These are phyloP conservation scores for Cinclus mexicanus DNA, from an alignment of 2,113 vertebrate species.

Conservation along the genomic window DNA sequence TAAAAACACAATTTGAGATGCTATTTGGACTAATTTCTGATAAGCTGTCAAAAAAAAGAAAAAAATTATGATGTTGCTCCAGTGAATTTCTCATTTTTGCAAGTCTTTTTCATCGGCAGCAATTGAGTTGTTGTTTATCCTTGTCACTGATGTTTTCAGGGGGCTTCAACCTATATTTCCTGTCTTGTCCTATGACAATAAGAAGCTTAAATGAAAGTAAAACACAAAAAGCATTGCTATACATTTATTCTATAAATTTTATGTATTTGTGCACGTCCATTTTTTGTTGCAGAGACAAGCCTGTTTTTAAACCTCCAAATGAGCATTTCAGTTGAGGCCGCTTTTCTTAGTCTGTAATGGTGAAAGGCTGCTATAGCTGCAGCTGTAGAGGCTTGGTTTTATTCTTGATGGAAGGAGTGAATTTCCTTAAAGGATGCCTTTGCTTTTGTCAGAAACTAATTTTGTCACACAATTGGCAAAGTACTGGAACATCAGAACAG, in stretches of 20 bases:
- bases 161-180: background rate
- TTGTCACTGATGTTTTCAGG: background rate
- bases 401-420: background rate
- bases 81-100: background rate
- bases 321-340: background rate
- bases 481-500: background rate
- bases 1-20: background rate
- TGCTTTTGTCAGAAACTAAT: background rate
- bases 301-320: background rate
- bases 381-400: background rate
- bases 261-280: background rate
- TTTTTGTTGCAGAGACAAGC: background rate
- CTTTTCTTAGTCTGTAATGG: background rate
- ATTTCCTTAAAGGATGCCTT: background rate
- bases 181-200: background rate
- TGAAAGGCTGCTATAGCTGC: background rate
- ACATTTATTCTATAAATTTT: background rate
- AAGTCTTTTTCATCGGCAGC: background rate
- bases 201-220: background rate
- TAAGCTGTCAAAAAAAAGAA: background rate
- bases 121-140: background rate
- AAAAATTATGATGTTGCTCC: background rate
- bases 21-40: background rate
- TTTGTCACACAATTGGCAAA: background rate
- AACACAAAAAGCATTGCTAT: background rate